These are phyloP conservation scores for Ganaspis brasiliensis DNA, from an alignment of 2,888 invertebrate genomes.

Conservation along the genomic window DNA sequence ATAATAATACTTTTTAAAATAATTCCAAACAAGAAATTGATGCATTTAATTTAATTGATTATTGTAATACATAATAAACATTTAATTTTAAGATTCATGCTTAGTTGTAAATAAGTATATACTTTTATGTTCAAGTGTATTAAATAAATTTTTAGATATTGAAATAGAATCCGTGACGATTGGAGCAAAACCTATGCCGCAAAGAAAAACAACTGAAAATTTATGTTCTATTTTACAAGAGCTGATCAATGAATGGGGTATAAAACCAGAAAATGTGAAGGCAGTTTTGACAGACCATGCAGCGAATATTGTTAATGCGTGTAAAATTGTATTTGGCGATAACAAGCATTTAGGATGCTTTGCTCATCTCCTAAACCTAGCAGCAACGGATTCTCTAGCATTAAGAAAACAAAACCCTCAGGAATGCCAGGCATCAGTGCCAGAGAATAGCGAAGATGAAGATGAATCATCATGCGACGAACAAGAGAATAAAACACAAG, in stretches of 20 bases:
- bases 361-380: background rate
- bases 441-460: background rate
- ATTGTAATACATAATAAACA: no score
- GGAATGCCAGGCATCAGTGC: background rate
- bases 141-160: background rate
- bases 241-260: background rate
- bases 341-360: conserved; percentile 16
- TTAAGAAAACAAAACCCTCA: background rate
- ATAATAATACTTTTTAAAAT: no score
- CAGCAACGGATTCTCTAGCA: background rate
- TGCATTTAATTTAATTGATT: no score
- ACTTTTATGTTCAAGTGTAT: no score
- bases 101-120: no score
- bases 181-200: background rate
- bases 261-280: background rate
- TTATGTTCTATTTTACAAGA: background rate
- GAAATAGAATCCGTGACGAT: background rate
- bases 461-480: background rate
- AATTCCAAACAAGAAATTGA: no score
- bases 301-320: background rate
- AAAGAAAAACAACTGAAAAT: background rate
- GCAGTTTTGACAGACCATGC: background rate
- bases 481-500: background rate
- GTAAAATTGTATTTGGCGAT: conserved; percentile 22
- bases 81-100: no score